These are phyloP conservation scores for Euthynnus affinis DNA, from an alignment of 2,797 vertebrate genomes.

Conservation along the genomic window DNA sequence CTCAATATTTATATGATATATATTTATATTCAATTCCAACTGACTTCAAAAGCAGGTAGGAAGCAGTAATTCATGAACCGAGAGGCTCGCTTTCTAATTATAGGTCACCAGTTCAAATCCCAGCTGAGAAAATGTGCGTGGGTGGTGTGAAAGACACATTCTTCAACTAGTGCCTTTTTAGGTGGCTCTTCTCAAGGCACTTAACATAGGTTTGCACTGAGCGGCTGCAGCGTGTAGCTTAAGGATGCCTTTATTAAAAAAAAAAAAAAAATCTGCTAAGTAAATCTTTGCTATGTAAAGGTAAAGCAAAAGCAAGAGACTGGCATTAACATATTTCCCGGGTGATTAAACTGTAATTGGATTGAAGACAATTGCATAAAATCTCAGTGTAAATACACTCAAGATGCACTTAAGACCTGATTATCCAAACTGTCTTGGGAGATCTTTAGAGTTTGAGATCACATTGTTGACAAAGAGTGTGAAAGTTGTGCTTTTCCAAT, in stretches of 20 bases:
- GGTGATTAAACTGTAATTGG: not conserved
- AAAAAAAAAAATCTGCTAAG: not conserved
- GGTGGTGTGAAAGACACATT: constrained; percentile 21
- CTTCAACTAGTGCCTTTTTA: constrained; percentile 28
- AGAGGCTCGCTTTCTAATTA: constrained; percentile 40
- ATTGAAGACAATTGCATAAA: not conserved
- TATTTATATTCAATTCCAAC: too few relatives aligned
- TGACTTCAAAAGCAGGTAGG: constrained; percentile 33
- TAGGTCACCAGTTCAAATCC: constrained; percentile 41
- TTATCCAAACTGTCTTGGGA: not conserved
- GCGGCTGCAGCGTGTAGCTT: not conserved
- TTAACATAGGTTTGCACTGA: constrained; percentile 46
- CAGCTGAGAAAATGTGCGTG: constrained; percentile 38
- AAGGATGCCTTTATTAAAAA: not conserved
- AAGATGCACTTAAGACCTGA: not conserved
- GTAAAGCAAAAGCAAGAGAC: not conserved
- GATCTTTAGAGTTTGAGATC: constrained; percentile 7
- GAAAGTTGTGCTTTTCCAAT: too few relatives aligned
- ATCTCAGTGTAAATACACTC: not conserved
- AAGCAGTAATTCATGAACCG: constrained; percentile 11
- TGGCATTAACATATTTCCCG: too few relatives aligned
- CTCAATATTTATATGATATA: not conserved
- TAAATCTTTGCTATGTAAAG: not conserved
- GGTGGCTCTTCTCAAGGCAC: constrained; percentile 32
- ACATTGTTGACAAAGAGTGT: not conserved